Percentiles rank a stretch among this genome's conserved stretches.
Conservation (phyloP, 53 echinoderm and acorn worm species). For the Patiria pectinifera region DNA sequence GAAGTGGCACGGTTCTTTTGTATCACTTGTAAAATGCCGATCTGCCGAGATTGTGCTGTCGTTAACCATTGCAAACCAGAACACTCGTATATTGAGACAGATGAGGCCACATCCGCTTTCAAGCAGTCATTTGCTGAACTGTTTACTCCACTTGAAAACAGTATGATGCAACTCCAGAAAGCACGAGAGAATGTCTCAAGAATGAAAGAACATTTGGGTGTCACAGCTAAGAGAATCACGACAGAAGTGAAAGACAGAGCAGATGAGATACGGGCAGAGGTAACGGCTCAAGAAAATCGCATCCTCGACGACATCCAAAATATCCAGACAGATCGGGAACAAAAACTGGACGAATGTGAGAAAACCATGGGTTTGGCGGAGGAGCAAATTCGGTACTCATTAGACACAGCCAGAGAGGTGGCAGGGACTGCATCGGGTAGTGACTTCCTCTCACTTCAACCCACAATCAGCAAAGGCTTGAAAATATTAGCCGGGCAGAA, state of each 20-base stretch:
- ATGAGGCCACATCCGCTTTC: neutral
- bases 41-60: slow-evolving; percentile 66
- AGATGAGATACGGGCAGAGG: neutral
- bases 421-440: neutral
- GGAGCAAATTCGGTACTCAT: neutral
- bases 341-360: neutral
- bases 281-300: neutral
- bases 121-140: slow-evolving; percentile 16
- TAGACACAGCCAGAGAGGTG: neutral
- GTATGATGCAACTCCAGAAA: neutral
- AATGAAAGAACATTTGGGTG: neutral
- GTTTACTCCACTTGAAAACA: neutral
- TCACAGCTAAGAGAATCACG: neutral
- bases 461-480: slow-evolving; percentile 9
- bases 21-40: slow-evolving; percentile 48
- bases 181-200: neutral
- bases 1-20: slow-evolving; percentile 41
- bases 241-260: neutral
- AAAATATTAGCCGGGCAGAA: neutral
- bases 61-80: slow-evolving; percentile 34
- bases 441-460: slow-evolving; percentile 11
- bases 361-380: neutral
- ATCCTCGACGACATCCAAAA: neutral
- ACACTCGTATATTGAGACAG: slow-evolving; percentile 32
- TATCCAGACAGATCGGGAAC: neutral